Base-by-base conservation (phyloP, 1,140 invertebrate species). In the Rhagoletis pomonella region DNA sequence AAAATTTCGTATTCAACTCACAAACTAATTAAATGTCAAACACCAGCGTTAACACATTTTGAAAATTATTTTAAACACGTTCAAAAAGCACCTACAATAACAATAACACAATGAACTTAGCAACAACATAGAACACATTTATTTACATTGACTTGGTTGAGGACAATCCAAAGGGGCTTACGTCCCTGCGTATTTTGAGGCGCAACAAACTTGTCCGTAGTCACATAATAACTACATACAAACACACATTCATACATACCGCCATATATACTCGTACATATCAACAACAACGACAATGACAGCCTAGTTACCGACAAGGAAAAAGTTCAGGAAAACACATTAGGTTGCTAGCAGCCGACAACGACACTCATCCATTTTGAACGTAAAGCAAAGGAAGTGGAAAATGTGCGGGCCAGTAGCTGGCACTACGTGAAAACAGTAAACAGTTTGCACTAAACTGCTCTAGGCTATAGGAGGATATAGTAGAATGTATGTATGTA, bases 21-120 rank as follows among this genome's bases (percentile, higher is more conserved):
- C 90, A 91, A 91, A 91, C 90, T 91, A 91, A 91, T 91, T 91
- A 91, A 91, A 91, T 91, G 90, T 91, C 90, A 91, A 91, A 91
- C 91, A 91, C 89, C 91, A 91, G 90, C 90, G 91, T 91, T 91
- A 91, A 91, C 90, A 91, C 90, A 91, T 91, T 91, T 91, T 88
- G 90, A 90, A 91, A 91, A 91, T 91, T 91, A 91, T 91, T 91
- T 91, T 90, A 89, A 91, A 91, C 90, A 91, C 90, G 90, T 91
- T 91, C 89, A 81, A 87, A 89, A 90, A 47, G 42, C 67, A 73
- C 39, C 42, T 47, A 73, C 14, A 73, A 29, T 44, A 42, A 4
- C 39, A 69, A 47, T 10, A 3, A 14, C 39, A 17, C 3, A 47
- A 69, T 2, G 12, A 17, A 2, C 0, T 39, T 29, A 67, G 12